Conservation (phyloP, 2,797 vertebrate species). For the Poeciliopsis presidionis region DNA sequence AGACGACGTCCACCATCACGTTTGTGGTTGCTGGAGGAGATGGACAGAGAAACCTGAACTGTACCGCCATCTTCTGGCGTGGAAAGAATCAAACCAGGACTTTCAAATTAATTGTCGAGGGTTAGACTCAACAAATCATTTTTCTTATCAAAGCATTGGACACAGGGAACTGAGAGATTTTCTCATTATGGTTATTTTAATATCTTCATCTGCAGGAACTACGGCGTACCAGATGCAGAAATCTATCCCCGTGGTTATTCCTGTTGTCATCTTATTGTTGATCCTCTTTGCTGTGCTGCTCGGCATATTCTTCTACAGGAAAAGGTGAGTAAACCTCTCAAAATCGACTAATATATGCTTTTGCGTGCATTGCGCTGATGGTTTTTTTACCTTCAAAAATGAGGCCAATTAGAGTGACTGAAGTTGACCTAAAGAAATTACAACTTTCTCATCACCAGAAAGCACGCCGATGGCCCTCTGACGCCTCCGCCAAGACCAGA, state of each 20-base stretch:
- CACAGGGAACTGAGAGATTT: neutral
- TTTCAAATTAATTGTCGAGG: constrained; percentile 50
- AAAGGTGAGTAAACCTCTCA: constrained; percentile 22
- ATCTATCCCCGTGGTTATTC: constrained; percentile 11
- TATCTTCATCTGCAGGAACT: constrained; percentile 34
- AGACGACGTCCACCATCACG: constrained; percentile 61
- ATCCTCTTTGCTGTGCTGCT: constrained; percentile 24
- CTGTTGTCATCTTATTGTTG: constrained; percentile 27
- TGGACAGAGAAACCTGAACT: constrained; percentile 45
- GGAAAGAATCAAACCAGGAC: constrained; percentile 44
- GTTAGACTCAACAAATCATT: constrained; percentile 37
- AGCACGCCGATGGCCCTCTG: neutral
- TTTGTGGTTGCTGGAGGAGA: constrained; percentile 55
- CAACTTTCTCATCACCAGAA: constrained; percentile 25
- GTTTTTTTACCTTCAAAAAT: neutral
- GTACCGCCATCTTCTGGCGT: constrained; percentile 59
- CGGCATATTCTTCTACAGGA: constrained; percentile 32
- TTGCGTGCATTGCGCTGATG: neutral
- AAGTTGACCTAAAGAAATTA: neutral
- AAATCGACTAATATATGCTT: neutral
- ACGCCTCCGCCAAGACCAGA: constrained; percentile 52
- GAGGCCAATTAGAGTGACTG: neutral
- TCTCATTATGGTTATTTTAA: neutral
- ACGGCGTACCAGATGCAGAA: constrained; percentile 28
- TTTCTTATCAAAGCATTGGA: neutral